Evolutionary conservation across 2,888 invertebrate species (phyloP), one percentile per base, ranked within the genome.

Genomic region (Arctia plantaginis): DNA sequence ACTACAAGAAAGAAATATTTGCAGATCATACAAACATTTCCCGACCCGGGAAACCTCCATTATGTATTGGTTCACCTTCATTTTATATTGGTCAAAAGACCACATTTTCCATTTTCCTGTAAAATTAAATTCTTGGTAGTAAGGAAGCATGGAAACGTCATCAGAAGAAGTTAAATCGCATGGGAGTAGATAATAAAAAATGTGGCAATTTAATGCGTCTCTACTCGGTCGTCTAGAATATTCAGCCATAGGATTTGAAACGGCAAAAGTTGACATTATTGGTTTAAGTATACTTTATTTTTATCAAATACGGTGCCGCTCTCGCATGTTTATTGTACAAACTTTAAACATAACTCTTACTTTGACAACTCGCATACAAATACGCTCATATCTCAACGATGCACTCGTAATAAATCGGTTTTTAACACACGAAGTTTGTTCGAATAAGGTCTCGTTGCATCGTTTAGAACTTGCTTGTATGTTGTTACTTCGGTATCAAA

Each of bases 361-460:
- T 73, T 69, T 65, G 73, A 73, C 73, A 73, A 64, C 20, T 65
- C 10, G 35, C 55, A 73, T 59, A 69, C 73, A 69, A 69, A 69
- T 66, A 73, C 65, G 55, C 33, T 69, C 66, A 55, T 73, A 65
- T 69, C 65, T 73, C 69, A 69, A 47, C 69, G 51, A 55, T 73
- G 73, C 73, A 73, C 66, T 66, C 41, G 65, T 59, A 66, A 74
- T 75, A 74, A 69, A 80, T 78, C 76, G 65, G 20, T 41, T 73
- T 69, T 55, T 7, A 71, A 33, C 27, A 71, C 59, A 66, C 76
- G 33, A 55, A 72, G 15, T 77, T 68, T 62, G 64, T 82, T 76
- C 69, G 68, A 81, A 71, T 75, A 75, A 77, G 69, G 74, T 82
- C 77, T 79, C 74, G 68, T 70, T 47, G 66, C 62, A 66, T 66